Base-by-base conservation (phyloP, 2,113 vertebrate species). In the Sialia sialis region DNA sequence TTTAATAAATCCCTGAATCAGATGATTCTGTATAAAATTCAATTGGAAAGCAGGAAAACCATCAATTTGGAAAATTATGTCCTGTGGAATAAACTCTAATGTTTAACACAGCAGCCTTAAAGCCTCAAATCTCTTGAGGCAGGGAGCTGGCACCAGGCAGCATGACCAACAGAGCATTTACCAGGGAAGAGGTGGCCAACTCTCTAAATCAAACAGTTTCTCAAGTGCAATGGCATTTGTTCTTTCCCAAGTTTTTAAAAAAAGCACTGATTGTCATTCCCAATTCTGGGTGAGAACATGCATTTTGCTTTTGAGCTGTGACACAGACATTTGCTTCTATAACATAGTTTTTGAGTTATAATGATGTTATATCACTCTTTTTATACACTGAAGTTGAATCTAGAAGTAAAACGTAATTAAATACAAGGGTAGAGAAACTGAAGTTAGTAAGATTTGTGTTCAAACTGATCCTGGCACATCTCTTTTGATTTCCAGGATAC, bases 11-110 rank as follows among this genome's bases (percentile, higher is more conserved):
- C 21, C 16, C 19, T 44, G 44, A 62, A 48, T 34, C 32, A 6
- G 11, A 29, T 3, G 52, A 20, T 23, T 77, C 32, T 41, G 38
- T 11, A 8, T 2, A 25, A 76, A 22, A 77, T 21, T 14, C 26
- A 64, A 0, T 0, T 25, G 34, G 30, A 73, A 88, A 60, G 22
- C 30, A 75, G 27, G 21, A 38, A 70, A 78, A 36, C 1, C 3
- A 4, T 22, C 22, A 54, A 7, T 89, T 43, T 46, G n/a, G 43
- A 68, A 80, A 73, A 51, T 44, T 3, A 39, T 7, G 7, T 23
- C n/a, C 21, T 59, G 16, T 32, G 12, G 5, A 52, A 6, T 10
- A 44, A 85, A n/a, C 3, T 43, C 10, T 27, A 18, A 8, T 6
- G 27, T 68, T 88, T 80, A 79, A 44, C 16, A 30, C 4, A 67